Conservation (phyloP, 2,113 vertebrate species). For the Hippocampus guttulatus region DNA sequence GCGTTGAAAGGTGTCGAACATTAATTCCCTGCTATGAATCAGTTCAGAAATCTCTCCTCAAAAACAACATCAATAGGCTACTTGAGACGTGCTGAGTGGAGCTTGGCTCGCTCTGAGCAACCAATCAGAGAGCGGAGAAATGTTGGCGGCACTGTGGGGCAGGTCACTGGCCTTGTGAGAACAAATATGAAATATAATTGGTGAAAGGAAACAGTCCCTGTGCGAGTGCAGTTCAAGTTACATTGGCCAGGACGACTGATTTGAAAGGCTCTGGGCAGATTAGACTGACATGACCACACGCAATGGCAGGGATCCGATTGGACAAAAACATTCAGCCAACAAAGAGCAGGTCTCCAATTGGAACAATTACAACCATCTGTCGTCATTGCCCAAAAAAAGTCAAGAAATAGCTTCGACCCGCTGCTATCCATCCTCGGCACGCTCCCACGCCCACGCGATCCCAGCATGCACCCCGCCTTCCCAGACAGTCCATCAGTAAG, state of each 20-base stretch:
- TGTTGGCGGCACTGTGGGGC: too few species aligned
- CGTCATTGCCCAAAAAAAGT: background rate
- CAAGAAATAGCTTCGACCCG: too few species aligned
- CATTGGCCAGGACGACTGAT: too few species aligned
- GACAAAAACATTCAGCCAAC: background rate
- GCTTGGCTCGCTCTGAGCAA: too few species aligned
- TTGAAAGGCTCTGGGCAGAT: background rate
- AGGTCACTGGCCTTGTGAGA: too few species aligned
- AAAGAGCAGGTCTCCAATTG: background rate
- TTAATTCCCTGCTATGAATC: constrained; percentile 17
- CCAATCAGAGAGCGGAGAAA: too few species aligned
- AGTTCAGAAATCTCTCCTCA: constrained; percentile 19
- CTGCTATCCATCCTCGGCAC: too few species aligned
- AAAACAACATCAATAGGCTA: constrained; percentile 1
- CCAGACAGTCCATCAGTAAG: constrained; percentile 49
- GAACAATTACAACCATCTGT: background rate
- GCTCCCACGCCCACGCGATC: constrained; percentile 69
- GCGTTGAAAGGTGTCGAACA: constrained; percentile 23
- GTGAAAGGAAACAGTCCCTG: too few species aligned
- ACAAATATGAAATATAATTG: too few species aligned
- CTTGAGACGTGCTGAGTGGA: too few species aligned
- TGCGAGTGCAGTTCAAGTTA: background rate
- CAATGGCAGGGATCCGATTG: background rate
- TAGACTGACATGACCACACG: background rate
- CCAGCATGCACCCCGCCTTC: constrained; percentile 52